These are phyloP conservation scores for Flexamia atlantica DNA, from an alignment of 2,888 invertebrate genomes.

Conservation along the genomic window DNA sequence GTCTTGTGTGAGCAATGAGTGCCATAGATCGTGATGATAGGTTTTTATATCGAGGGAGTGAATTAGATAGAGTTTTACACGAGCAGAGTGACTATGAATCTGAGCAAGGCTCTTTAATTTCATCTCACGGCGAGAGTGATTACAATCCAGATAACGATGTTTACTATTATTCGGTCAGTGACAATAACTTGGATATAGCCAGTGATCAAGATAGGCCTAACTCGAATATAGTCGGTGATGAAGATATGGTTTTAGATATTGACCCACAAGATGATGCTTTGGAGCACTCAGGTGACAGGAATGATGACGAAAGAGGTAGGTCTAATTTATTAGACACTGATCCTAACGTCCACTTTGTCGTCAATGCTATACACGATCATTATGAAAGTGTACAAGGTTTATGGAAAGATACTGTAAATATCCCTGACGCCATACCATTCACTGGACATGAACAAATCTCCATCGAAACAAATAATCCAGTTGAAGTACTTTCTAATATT, in stretches of 20 bases:
- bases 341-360: constrained; percentile 41
- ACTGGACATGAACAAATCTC: constrained; percentile 27
- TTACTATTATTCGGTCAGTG: constrained; percentile 36
- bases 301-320: constrained; percentile 16
- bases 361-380: constrained; percentile 34
- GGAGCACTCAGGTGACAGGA: constrained; percentile 22
- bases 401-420: constrained; percentile 40
- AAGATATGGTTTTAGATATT: constrained; percentile 24
- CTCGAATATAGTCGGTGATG: constrained; percentile 11
- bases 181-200: constrained; percentile 14
- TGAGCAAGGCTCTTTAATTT: constrained; percentile 40
- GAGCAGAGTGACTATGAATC: constrained; percentile 40
- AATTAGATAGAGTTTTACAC: constrained; percentile 26
- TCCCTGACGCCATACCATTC: constrained; percentile 24
- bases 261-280: constrained; percentile 40
- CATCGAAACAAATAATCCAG: constrained; percentile 47
- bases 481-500: constrained; percentile 49
- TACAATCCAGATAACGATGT: constrained; percentile 38
- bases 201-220: constrained; percentile 9
- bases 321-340: constrained; percentile 38
- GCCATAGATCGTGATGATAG: constrained; percentile 31
- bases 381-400: constrained; percentile 34
- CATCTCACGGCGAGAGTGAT: constrained; percentile 25
- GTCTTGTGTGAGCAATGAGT: background rate
- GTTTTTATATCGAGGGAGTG: constrained; percentile 36